phyloP scores from a whole-genome alignment of 1,140 invertebrate genomes.

The Drosophila sucinea region DNA sequence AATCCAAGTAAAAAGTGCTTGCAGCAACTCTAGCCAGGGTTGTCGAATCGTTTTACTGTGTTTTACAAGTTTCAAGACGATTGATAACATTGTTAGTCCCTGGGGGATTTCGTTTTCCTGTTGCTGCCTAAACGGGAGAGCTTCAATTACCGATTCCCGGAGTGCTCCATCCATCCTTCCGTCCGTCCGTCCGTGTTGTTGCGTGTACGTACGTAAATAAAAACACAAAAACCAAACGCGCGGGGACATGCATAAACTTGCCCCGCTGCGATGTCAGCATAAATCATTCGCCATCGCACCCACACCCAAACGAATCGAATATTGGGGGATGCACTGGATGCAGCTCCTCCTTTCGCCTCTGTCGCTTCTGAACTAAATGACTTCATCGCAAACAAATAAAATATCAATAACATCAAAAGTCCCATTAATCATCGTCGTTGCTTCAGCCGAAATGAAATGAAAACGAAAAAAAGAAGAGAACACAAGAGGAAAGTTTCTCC shows the following conservation, averaged over 20 bases:
- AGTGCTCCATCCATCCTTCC: background rate
- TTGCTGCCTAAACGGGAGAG: background rate
- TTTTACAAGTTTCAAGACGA: too few relatives aligned
- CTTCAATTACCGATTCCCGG: background rate
- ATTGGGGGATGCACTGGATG: background rate
- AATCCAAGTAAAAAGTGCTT: too few relatives aligned
- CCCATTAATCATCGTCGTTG: conserved; percentile 64
- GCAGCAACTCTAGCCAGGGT: too few relatives aligned
- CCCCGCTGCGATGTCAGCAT: conserved; percentile 15
- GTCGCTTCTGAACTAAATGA: conserved; percentile 50
- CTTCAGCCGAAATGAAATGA: background rate
- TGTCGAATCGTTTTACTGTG: too few relatives aligned
- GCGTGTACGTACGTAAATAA: too few relatives aligned
- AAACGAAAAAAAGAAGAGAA: background rate
- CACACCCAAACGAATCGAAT: background rate
- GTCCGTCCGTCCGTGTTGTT: too few relatives aligned
- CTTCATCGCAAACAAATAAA: conserved; percentile 73
- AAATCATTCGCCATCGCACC: conserved; percentile 19
- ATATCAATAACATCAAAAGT: conserved; percentile 73
- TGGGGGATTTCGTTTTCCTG: too few relatives aligned
- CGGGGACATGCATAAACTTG: conserved; percentile 3
- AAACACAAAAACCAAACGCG: too few relatives aligned
- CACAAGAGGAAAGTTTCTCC: background rate
- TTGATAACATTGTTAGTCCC: too few relatives aligned
- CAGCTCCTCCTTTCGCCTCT: background rate